Conservation (phyloP, 2,888 invertebrate species). For the Diplolepis rosae region DNA sequence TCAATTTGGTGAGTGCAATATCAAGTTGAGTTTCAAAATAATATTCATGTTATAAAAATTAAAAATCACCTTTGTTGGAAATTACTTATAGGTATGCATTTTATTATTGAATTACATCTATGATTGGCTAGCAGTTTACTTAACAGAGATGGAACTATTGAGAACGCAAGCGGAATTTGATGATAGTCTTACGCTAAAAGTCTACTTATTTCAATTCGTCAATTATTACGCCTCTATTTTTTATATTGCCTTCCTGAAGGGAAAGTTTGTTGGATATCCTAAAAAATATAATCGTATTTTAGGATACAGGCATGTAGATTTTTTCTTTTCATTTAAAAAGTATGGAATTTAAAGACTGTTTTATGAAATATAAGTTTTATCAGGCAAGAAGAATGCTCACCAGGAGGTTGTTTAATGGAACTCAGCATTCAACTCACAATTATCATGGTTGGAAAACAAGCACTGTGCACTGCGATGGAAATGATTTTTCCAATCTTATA, state of each 20-base stretch:
- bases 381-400: conserved; percentile 80
- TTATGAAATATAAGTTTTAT: conserved; percentile 20
- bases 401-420: conserved; percentile 90
- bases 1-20: conserved; percentile 79
- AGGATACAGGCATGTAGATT: conserved; percentile 70
- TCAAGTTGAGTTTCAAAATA: conserved; percentile 15
- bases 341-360: background rate
- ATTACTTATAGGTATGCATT: conserved; percentile 78
- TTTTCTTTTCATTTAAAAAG: background rate
- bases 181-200: conserved; percentile 89
- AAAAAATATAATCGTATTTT: conserved; percentile 84
- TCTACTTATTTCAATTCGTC: conserved; percentile 91
- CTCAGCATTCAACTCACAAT: conserved; percentile 89
- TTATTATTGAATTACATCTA: conserved; percentile 84
- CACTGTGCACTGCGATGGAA: conserved; percentile 85
- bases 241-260: conserved; percentile 87
- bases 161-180: conserved; percentile 91
- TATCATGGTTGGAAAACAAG: conserved; percentile 91
- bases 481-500: conserved; percentile 81
- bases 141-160: conserved; percentile 85
- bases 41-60: background rate
- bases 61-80: conserved; percentile 9
- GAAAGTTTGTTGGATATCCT: conserved; percentile 87
- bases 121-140: conserved; percentile 78
- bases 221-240: conserved; percentile 92